These are phyloP conservation scores for Pangasius mekongensis DNA, from an alignment of 2,797 vertebrate species.

Conservation along the genomic window DNA sequence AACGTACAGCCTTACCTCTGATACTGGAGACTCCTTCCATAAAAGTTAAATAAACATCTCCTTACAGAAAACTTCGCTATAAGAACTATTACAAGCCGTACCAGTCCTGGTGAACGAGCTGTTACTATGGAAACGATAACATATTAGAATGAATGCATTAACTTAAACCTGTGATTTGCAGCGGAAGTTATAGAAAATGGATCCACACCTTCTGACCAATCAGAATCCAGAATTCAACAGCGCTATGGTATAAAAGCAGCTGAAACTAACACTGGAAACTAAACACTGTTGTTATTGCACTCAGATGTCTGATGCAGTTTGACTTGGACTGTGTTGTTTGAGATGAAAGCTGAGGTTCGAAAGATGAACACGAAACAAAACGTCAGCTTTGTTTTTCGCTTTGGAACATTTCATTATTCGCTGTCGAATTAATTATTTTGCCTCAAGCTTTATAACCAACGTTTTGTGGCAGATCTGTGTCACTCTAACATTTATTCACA, in stretches of 20 bases:
- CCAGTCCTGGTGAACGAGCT: background rate
- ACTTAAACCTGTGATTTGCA: background rate
- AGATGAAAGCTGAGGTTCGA: constrained; percentile 15
- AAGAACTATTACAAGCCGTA: background rate
- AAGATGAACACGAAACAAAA: constrained; percentile 19
- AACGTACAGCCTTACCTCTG: no score
- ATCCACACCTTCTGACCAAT: background rate
- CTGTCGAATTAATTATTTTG: constrained; percentile 51
- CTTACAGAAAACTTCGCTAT: background rate
- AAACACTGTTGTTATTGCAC: background rate
- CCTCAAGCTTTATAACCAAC: constrained; percentile 36
- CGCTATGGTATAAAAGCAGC: background rate
- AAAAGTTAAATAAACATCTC: background rate
- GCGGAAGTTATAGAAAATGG: background rate
- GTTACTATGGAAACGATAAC: background rate
- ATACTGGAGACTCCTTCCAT: background rate
- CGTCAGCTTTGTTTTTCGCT: constrained; percentile 19
- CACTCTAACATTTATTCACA: constrained; percentile 30
- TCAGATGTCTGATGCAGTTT: background rate
- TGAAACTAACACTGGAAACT: background rate
- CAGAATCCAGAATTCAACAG: background rate
- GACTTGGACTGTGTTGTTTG: background rate
- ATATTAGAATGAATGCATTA: background rate
- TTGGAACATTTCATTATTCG: constrained; percentile 45
- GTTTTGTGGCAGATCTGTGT: constrained; percentile 45